These are phyloP conservation scores for Petromus typicus DNA, from an alignment of 2,113 vertebrate species.

Conservation along the genomic window DNA sequence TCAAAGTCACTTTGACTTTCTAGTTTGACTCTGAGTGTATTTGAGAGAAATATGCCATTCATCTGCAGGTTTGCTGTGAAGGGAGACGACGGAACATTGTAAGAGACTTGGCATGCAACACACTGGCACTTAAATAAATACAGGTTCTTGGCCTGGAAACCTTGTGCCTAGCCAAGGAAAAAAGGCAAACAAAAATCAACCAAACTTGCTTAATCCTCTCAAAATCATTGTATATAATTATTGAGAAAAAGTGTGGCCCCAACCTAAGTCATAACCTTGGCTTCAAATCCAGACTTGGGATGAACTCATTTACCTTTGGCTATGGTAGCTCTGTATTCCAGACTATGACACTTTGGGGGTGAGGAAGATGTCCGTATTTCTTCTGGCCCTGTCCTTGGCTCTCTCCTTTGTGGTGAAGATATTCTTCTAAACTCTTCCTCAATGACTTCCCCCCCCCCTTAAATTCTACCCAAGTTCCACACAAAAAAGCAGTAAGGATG, in stretches of 20 bases:
- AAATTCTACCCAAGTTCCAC: neutral
- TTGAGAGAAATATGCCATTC: neutral
- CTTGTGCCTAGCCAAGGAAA: neutral
- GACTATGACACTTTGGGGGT: neutral
- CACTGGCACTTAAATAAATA: neutral
- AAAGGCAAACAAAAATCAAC: neutral
- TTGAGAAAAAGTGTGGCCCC: neutral
- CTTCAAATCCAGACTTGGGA: neutral
- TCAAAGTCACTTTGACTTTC: neutral
- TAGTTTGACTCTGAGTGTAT: neutral
- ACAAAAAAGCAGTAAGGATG: rapidly evolving
- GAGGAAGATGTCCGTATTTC: neutral
- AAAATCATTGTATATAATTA: neutral
- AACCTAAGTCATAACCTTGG: neutral
- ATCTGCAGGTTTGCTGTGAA: neutral
- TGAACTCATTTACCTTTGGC: neutral
- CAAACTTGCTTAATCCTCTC: neutral
- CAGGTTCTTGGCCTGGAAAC: neutral
- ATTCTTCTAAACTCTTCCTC: neutral
- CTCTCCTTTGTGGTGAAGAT: too few species aligned
- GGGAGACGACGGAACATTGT: neutral
- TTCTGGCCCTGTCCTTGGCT: neutral
- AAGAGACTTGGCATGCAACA: neutral
- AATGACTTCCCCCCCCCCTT: rapidly evolving
- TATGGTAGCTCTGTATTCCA: too few species aligned